Evolutionary conservation across 2,113 vertebrate genomes (phyloP).

Genomic region (Himantopus leucocephalus): DNA sequence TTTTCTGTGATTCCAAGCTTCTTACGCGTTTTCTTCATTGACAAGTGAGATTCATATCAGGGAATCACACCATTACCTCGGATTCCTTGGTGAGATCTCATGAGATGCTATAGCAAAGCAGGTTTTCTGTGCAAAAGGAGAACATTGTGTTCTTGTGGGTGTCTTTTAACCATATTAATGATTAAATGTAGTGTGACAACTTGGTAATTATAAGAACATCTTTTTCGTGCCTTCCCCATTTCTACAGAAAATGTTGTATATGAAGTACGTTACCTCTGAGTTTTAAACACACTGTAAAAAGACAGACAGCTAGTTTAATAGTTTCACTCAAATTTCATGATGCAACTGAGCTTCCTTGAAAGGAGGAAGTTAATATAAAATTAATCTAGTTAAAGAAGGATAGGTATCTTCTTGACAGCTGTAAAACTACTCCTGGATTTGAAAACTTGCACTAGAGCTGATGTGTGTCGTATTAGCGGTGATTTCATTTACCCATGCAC

Average conservation of each 20-base stretch:
- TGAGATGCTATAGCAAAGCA: background rate
- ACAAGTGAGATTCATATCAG: background rate
- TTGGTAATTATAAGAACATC: background rate
- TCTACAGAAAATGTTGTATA: background rate
- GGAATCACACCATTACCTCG: background rate
- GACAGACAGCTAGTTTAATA: background rate
- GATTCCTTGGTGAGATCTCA: background rate
- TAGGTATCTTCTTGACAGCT: background rate
- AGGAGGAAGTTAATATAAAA: background rate
- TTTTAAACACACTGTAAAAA: background rate
- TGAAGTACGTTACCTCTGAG: background rate
- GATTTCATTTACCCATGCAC: background rate
- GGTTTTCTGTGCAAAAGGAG: background rate
- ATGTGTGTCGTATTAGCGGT: background rate
- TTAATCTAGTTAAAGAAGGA: constrained; percentile 1
- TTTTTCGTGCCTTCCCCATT: background rate
- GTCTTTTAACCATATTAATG: background rate
- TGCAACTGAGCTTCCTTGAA: background rate
- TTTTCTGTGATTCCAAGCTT: background rate
- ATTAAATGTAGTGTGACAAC: background rate
- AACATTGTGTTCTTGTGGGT: background rate
- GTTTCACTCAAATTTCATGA: constrained; percentile 14
- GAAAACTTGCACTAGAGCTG: background rate
- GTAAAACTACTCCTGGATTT: background rate
- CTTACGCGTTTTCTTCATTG: background rate